Evolutionary conservation across 2,888 invertebrate genomes (phyloP), one percentile per base, ranked within the genome.

Genomic region (Cremastinae sp.): DNA sequence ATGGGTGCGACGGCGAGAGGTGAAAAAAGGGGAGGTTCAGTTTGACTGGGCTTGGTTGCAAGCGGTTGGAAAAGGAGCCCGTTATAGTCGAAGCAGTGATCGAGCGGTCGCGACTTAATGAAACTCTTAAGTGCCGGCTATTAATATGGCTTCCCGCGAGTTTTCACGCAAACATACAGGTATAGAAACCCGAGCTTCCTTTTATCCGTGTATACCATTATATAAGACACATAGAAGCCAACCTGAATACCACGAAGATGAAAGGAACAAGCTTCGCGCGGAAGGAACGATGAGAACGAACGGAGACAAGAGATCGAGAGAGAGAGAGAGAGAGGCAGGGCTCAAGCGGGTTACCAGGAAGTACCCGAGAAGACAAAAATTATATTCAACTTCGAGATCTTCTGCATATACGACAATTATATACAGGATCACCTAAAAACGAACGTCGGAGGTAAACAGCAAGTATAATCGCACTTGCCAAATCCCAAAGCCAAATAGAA

Each of bases 111-210:
- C 84, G 83, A 87, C 88, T 88, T 88, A 88, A 88, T 88, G 88
- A 88, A 88, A 87, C 87, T 88, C 87, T 85, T 85, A 86, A 88
- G 87, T 85, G 84, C 83, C 84, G 84, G 86, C 88, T 86, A 88
- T 88, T 87, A 88, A 88, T 88, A 88, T 85, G 85, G 86, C 85
- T 87, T 86, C 82, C 83, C 80, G 84, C 28, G 28, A 28, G 28
- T 85, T 84, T 83, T 78, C 80, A 79, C 79, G 72, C 76, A 80
- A 74, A 76, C 76, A 78, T 78, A 80, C 79, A 79, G 80, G 78
- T 80, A 82, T 79, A 74, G 68, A 65, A 62, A 54, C 70, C 70
- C 54, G 51, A 14, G 47, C 20, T 18, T 70, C 12, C 56, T 64
- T 65, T 56, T 58, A 61, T 70, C 53, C 61, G 34, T 68, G 36